A percentile compares a stretch with the other conserved stretches of the same genome.
Evolutionary conservation across 2,113 vertebrate genomes (phyloP).

Genomic region (Myrmecobius fasciatus): DNA sequence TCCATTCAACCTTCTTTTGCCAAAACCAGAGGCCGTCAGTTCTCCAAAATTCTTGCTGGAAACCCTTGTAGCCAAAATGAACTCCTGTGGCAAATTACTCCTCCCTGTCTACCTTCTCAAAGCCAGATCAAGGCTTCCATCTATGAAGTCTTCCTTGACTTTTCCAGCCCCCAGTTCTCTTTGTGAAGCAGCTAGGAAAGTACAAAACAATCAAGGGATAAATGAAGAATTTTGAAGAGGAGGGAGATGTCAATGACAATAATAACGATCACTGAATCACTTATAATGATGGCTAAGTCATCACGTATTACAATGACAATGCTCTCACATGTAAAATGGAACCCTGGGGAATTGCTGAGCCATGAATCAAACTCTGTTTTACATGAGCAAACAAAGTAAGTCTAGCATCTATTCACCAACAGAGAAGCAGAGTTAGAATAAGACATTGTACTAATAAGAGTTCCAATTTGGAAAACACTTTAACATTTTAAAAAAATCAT

Average conservation of each 20-base stretch:
- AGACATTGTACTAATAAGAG: neutral
- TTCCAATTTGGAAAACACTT: neutral
- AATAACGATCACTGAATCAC: slow-evolving; percentile 2
- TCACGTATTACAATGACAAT: neutral
- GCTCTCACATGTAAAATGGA: neutral
- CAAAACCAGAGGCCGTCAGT: neutral
- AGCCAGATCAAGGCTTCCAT: slow-evolving; percentile 5
- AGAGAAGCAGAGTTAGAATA: neutral
- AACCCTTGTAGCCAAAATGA: neutral
- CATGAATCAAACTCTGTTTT: neutral
- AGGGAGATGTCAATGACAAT: neutral
- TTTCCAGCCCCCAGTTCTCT: neutral
- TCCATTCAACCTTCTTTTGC: neutral
- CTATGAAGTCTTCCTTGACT: slow-evolving; percentile 22
- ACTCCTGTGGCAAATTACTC: neutral
- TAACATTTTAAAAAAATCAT: neutral
- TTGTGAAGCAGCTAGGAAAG: neutral
- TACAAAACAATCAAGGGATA: neutral
- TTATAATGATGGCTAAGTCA: slow-evolving; percentile 5
- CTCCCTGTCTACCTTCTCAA: neutral
- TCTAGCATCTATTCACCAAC: neutral
- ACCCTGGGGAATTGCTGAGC: neutral
- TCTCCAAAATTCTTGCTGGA: neutral
- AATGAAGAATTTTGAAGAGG: neutral
- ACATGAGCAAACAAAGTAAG: neutral